Percentiles rank a stretch among this genome's conserved stretches.
Conservation (phyloP, 2,888 invertebrate genomes). For the Silvanus unidentatus region DNA sequence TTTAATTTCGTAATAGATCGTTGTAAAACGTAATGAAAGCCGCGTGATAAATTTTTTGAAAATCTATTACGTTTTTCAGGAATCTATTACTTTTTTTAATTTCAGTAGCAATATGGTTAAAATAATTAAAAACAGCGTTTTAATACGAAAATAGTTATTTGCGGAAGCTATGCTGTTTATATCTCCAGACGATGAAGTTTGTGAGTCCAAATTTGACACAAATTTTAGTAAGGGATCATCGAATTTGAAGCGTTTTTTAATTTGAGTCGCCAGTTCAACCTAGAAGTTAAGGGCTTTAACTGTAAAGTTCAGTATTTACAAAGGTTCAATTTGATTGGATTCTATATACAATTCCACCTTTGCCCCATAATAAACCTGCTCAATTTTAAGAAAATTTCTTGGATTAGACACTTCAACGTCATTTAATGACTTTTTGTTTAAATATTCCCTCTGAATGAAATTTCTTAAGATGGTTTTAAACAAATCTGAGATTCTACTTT, state of each 20-base stretch:
- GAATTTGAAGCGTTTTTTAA: slow-evolving; percentile 19
- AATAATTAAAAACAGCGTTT: neutral
- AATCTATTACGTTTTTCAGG: too few relatives aligned
- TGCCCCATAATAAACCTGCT: slow-evolving; percentile 15
- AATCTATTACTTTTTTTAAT: too few relatives aligned
- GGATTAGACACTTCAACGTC: slow-evolving; percentile 6
- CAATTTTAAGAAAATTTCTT: slow-evolving; percentile 12
- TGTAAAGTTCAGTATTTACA: slow-evolving; percentile 13
- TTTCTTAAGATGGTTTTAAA: slow-evolving; percentile 13
- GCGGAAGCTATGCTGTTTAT: slow-evolving; percentile 6
- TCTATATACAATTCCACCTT: slow-evolving; percentile 10
- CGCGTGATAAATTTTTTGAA: too few relatives aligned
- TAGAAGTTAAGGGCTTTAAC: slow-evolving; percentile 15
- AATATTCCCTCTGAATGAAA: slow-evolving; percentile 12
- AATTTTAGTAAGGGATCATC: slow-evolving; percentile 13
- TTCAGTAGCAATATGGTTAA: too few relatives aligned
- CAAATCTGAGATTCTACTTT: slow-evolving; percentile 6
- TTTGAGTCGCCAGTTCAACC: slow-evolving; percentile 14
- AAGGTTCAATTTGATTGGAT: slow-evolving; percentile 4
- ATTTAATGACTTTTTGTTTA: slow-evolving; percentile 10
- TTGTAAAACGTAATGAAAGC: too few relatives aligned
- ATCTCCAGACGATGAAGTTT: slow-evolving; percentile 12
- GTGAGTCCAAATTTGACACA: slow-evolving; percentile 13
- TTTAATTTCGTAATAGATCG: too few relatives aligned
- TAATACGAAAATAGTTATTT: slow-evolving; percentile 11